A percentile compares a stretch with the other conserved stretches of the same genome.
These are phyloP conservation scores for Crossocerus cetratus DNA, from an alignment of 2,888 invertebrate species.

Conservation along the genomic window DNA sequence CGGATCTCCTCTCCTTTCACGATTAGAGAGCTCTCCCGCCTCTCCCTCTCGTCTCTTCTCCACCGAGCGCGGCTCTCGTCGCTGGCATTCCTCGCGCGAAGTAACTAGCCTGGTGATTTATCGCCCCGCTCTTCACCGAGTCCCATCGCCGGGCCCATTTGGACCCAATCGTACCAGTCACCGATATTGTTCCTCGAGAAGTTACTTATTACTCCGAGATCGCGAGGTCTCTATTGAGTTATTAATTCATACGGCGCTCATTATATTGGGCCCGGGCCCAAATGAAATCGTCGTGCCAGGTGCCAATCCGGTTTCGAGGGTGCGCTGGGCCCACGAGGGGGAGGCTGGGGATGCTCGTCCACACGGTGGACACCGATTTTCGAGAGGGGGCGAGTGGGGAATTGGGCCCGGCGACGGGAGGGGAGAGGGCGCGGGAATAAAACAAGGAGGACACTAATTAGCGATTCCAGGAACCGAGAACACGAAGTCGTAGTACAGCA, in stretches of 20 bases:
- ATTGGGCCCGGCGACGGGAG: constrained; percentile 23
- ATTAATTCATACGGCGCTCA: no score
- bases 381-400: constrained; percentile 30
- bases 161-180: no score
- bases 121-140: constrained; percentile 5
- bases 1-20: constrained; percentile 59
- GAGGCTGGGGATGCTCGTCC: constrained; percentile 27
- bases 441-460: constrained; percentile 76
- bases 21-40: constrained; percentile 46
- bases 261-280: no score
- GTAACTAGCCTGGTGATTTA: constrained; percentile 34
- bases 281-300: constrained; percentile 67
- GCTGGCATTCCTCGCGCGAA: background rate
- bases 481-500: constrained; percentile 63
- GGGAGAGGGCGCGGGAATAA: constrained; percentile 66
- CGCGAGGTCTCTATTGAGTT: no score
- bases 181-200: no score
- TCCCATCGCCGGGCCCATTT: no score
- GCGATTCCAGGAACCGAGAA: constrained; percentile 76
- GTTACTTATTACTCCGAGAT: no score
- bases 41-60: background rate
- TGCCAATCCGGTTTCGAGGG: constrained; percentile 62
- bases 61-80: background rate
- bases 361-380: constrained; percentile 66
- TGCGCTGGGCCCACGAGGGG: background rate